Evolutionary conservation across 2,113 vertebrate genomes (phyloP).

Genomic region (Trachemys scripta): DNA sequence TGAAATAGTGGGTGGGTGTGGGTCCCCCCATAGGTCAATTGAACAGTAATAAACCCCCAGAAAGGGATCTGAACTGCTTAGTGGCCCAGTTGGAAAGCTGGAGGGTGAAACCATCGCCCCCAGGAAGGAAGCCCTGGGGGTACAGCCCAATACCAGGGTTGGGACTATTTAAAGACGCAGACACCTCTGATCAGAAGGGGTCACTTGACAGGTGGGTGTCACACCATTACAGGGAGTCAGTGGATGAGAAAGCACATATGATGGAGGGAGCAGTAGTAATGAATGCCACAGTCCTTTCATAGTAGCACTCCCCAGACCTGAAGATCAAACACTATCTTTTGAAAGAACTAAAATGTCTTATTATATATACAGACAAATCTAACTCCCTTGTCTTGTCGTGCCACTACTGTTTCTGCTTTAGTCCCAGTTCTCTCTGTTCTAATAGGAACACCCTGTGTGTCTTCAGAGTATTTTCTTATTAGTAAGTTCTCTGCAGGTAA

Average conservation of each 20-base stretch:
- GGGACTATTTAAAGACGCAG: no score
- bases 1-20: no score
- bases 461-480: background rate
- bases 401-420: background rate
- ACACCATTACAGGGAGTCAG: background rate
- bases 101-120: no score
- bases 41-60: no score
- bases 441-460: background rate
- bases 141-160: no score
- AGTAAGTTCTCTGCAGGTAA: background rate
- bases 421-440: background rate
- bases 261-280: background rate
- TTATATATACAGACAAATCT: conserved; percentile 25
- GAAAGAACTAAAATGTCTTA: background rate
- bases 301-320: background rate
- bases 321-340: background rate
- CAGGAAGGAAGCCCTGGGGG: no score
- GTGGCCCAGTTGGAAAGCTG: no score
- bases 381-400: background rate
- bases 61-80: no score
- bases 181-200: no score
- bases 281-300: background rate
- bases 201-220: no score
- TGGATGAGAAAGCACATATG: background rate
- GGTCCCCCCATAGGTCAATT: no score